Conservation (phyloP, 2,113 vertebrate genomes). For the Brachyhypopomus occidentalis region DNA sequence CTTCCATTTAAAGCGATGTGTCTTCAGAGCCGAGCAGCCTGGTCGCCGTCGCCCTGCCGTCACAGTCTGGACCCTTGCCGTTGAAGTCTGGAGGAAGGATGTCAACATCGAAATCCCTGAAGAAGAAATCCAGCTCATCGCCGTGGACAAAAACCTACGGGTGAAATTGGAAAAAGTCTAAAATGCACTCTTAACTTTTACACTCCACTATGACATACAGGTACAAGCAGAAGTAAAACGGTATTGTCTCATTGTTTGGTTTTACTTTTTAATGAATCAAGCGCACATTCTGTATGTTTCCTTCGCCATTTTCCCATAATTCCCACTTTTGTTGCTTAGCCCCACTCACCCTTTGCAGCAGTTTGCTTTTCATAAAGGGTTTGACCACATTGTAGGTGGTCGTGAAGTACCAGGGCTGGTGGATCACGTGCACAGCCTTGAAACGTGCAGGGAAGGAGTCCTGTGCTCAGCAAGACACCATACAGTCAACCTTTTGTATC, state of each 20-base stretch:
- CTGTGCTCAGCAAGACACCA: conserved; percentile 65
- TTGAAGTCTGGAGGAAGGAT: conserved; percentile 89
- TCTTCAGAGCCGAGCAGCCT: conserved; percentile 91
- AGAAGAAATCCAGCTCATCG: conserved; percentile 86
- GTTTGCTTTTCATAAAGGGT: conserved; percentile 95
- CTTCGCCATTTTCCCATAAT: no score
- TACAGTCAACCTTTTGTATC: background rate
- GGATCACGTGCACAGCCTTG: conserved; percentile 94
- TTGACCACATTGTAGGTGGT: conserved; percentile 96
- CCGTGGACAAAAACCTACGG: conserved; percentile 90
- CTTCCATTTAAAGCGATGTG: conserved; percentile 81
- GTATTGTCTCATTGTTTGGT: no score
- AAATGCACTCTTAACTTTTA: background rate
- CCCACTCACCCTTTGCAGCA: conserved; percentile 88
- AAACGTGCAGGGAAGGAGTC: conserved; percentile 97
- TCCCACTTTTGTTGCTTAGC: no score
- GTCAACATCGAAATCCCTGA: conserved; percentile 83
- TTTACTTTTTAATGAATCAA: no score
- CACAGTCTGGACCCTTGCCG: conserved; percentile 81
- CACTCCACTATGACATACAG: no score
- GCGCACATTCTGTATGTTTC: no score
- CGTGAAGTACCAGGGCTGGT: conserved; percentile 99
- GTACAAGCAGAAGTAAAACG: no score
- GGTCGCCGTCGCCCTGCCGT: conserved; percentile 79
- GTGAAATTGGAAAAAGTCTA: background rate